phyloP scores from a whole-genome alignment of 2,113 vertebrate species.

The Daphoenositta chrysoptera region DNA sequence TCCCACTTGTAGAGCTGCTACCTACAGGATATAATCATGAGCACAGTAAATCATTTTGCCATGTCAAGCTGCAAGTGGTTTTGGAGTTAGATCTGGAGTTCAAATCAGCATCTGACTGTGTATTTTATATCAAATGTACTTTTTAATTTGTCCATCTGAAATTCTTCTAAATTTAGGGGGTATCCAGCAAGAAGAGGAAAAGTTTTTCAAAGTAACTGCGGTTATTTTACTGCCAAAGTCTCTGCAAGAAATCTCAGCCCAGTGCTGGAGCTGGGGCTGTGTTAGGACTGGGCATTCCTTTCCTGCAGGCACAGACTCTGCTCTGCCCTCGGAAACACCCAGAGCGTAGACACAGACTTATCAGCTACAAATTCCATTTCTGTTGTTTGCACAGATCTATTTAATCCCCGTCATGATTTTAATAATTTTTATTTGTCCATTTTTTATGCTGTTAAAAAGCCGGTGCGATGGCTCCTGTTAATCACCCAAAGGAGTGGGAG shows the following conservation, averaged over 20 bases:
- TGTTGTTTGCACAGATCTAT: neutral
- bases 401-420: accelerated
- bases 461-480: accelerated
- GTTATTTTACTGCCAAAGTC: neutral
- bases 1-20: constrained; percentile 18
- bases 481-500: neutral
- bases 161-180: neutral
- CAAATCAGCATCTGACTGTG: neutral
- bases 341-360: accelerated
- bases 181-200: neutral
- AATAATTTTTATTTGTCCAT: neutral
- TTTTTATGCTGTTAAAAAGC: neutral
- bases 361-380: neutral
- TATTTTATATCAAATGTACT: constrained; percentile 30
- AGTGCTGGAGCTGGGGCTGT: neutral
- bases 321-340: neutral
- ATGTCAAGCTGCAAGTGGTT: neutral
- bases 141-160: constrained; percentile 39
- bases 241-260: neutral
- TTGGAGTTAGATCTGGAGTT: constrained; percentile 8
- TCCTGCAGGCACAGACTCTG: neutral
- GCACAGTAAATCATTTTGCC: neutral
- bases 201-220: neutral
- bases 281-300: neutral
- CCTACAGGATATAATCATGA: constrained; percentile 19